Evolutionary conservation across 1,140 invertebrate genomes (phyloP), one percentile per base, ranked within the genome.

Genomic region (Gryon sp.): DNA sequence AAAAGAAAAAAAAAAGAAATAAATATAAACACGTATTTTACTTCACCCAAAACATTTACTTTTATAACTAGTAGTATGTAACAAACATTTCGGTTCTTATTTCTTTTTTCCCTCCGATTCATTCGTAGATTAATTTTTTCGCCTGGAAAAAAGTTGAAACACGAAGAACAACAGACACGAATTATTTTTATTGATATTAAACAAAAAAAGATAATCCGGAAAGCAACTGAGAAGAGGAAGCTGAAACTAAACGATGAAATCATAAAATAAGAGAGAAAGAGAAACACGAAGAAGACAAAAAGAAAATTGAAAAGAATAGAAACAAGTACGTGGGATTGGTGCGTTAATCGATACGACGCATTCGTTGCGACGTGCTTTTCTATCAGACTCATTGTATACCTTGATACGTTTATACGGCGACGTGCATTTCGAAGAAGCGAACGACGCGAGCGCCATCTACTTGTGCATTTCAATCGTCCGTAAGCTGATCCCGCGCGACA

Each of bases 41-140:
- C 83, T 84, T 86, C 84, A 87, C 77, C 66, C 80, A 82, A 83
- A 83, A 82, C 80, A 87, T 85, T 87, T 80, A 87, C 80, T 87
- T 87, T 87, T 84, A 83, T 80, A 83, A 85, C 72, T 85, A 60
- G 66, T 60, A 70, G 65, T 12, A 41, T 60, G 19, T 70, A 70
- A 63, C 26, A 72, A n/a, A 26, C 30, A 53, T 4, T 70, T 55
- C 30, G 48, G 38, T 70, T 62, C 19, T 32, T n/a, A 36, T 59
- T 72, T 46, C 36, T 53, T 62, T 41, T 28, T 52, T 55, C 30
- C 18, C 50, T 12, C 57, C 12, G 38, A 53, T 48, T 63, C 45
- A 26, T 50, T 18, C 6, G 4, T 18, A 36, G 32, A 66, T 2
- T 45, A 55, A 66, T 65, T 68, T 34, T 59, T 45, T 59, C 26